A percentile compares a stretch with the other conserved stretches of the same genome.
These are phyloP conservation scores for Ficedula albicollis DNA, from an alignment of 2,797 vertebrate species.

Conservation along the genomic window DNA sequence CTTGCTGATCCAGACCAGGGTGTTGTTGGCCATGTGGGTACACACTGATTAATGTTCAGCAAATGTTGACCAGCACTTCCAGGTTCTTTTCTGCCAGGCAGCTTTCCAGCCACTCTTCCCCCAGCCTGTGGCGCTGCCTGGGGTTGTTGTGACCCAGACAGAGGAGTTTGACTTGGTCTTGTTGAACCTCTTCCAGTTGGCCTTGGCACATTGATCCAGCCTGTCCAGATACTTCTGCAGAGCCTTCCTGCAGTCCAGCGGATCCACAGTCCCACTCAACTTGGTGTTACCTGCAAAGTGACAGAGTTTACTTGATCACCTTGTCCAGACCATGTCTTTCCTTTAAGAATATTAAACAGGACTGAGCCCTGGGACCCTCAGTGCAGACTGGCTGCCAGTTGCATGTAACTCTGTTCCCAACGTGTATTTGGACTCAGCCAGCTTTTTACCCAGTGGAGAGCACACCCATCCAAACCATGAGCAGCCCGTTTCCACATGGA, in stretches of 20 bases:
- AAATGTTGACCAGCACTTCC: background rate
- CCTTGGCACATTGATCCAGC: background rate
- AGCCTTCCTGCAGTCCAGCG: background rate
- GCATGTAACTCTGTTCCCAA: background rate
- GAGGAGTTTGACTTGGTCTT: background rate
- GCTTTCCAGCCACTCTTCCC: background rate
- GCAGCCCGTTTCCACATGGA: background rate
- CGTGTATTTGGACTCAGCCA: background rate
- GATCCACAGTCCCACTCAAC: background rate
- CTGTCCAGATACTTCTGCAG: background rate
- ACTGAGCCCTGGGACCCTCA: background rate
- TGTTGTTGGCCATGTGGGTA: accelerated
- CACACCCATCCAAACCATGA: background rate
- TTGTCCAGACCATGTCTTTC: background rate
- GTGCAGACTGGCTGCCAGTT: too few relatives aligned
- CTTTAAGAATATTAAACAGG: background rate
- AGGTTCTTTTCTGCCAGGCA: background rate
- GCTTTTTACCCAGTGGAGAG: background rate
- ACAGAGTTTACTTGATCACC: accelerated
- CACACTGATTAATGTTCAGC: background rate
- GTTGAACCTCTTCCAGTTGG: background rate
- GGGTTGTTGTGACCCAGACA: background rate
- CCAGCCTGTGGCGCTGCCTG: background rate
- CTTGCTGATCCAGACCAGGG: background rate
- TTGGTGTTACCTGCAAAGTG: background rate